These are phyloP conservation scores for Bradysia coprophila DNA, from an alignment of 1,140 invertebrate genomes.

Conservation along the genomic window DNA sequence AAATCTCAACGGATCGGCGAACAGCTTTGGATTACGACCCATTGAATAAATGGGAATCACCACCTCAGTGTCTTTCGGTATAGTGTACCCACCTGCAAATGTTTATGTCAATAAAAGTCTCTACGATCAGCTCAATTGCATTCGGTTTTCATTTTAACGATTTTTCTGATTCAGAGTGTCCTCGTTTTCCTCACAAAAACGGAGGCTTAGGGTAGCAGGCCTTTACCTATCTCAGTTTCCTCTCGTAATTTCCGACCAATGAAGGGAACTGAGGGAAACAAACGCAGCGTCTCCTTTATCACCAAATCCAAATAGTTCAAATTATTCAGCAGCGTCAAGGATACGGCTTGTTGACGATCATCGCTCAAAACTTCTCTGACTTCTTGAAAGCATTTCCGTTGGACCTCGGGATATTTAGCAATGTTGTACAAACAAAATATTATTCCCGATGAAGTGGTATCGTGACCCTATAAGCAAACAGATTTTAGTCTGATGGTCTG, in stretches of 20 bases:
- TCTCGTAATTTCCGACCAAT: slow-evolving; percentile 26
- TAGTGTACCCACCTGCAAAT: background rate
- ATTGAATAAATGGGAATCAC: slow-evolving; percentile 1
- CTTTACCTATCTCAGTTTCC: too few relatives aligned
- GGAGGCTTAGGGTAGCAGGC: too few relatives aligned
- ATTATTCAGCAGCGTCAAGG: slow-evolving; percentile 26
- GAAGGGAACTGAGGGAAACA: slow-evolving; percentile 43
- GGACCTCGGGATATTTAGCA: slow-evolving; percentile 31
- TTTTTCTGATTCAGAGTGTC: too few relatives aligned
- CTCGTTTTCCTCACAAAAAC: too few relatives aligned
- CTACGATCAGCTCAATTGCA: slow-evolving; percentile 33
- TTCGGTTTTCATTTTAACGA: slow-evolving; percentile 36
- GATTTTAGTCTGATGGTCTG: background rate
- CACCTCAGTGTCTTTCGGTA: background rate
- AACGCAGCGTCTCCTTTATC: slow-evolving; percentile 37
- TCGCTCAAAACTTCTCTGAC: slow-evolving; percentile 30
- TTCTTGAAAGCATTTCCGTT: slow-evolving; percentile 37
- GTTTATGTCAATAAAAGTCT: background rate
- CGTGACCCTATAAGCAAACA: slow-evolving; percentile 21
- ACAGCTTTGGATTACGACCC: slow-evolving; percentile 9
- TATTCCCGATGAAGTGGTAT: slow-evolving; percentile 42
- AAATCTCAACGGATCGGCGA: slow-evolving; percentile 24
- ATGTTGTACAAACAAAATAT: slow-evolving; percentile 33
- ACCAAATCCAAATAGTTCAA: slow-evolving; percentile 41
- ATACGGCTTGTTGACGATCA: slow-evolving; percentile 14